phyloP scores from a whole-genome alignment of 2,797 vertebrate genomes.

The Melanotaenia trifasciata region DNA sequence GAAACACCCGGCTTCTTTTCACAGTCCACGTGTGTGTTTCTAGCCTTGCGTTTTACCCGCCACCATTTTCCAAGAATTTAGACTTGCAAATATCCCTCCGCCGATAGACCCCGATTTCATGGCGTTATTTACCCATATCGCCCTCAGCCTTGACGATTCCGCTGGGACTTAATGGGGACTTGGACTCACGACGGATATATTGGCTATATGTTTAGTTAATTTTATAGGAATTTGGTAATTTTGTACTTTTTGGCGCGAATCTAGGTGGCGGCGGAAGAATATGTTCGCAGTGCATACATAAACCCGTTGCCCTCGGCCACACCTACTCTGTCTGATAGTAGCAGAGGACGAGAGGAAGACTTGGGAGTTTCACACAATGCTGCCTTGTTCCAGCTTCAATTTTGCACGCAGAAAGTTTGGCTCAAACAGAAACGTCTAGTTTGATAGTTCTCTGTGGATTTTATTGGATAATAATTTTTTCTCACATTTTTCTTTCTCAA shows the following conservation, averaged over 20 bases:
- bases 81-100: constrained; percentile 66
- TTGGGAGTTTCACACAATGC: constrained; percentile 42
- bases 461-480: constrained; percentile 25
- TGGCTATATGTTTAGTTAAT: accelerated
- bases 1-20: constrained; percentile 74
- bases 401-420: constrained; percentile 39
- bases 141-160: accelerated
- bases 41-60: constrained; percentile 72
- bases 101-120: constrained; percentile 43
- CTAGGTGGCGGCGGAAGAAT: constrained; percentile 61
- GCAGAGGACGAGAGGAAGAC: constrained; percentile 20
- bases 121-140: accelerated
- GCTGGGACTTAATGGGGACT: background rate
- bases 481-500: background rate
- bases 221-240: accelerated
- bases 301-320: constrained; percentile 64
- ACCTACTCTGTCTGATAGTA: constrained; percentile 72
- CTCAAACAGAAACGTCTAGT: background rate
- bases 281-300: constrained; percentile 47
- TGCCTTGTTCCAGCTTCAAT: constrained; percentile 15
- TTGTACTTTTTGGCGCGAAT: constrained; percentile 82
- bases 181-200: accelerated
- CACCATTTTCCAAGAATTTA: constrained; percentile 81
- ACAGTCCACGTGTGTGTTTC: constrained; percentile 77
- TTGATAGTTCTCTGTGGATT: constrained; percentile 14